Conservation (phyloP, 2,113 vertebrate species). For the Pluvialis apricaria region DNA sequence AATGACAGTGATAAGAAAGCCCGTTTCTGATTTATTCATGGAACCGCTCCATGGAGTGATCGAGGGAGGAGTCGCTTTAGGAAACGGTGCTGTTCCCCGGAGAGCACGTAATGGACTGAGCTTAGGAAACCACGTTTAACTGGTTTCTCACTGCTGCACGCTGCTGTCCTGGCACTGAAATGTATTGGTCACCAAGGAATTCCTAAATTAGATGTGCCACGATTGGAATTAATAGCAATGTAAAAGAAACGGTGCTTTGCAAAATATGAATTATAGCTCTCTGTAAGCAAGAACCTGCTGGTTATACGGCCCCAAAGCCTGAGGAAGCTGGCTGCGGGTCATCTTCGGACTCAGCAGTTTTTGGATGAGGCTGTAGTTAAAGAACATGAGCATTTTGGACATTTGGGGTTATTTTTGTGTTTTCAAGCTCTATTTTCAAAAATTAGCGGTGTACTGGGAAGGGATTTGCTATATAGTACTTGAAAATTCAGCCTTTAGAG, state of each 20-base stretch:
- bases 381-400: not conserved
- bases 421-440: not conserved
- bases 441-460: not conserved
- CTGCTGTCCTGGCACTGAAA: not conserved
- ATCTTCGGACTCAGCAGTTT: not conserved
- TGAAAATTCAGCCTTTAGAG: not conserved
- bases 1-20: not conserved
- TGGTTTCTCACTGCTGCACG: not conserved
- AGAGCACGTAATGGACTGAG: not conserved
- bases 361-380: not conserved
- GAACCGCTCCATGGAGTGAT: not conserved
- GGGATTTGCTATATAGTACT: not conserved
- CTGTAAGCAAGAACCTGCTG: not conserved
- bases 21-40: not conserved
- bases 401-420: not conserved
- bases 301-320: not conserved
- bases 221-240: not conserved
- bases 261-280: not conserved
- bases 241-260: not conserved
- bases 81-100: not conserved
- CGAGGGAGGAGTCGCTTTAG: not conserved
- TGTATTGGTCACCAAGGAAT: not conserved
- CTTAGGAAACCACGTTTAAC: not conserved
- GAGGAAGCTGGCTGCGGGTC: not conserved
- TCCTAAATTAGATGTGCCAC: conserved; percentile 1